Evolutionary conservation across 2,888 invertebrate species (phyloP).

Genomic region (Sphaeridia pumilis): DNA sequence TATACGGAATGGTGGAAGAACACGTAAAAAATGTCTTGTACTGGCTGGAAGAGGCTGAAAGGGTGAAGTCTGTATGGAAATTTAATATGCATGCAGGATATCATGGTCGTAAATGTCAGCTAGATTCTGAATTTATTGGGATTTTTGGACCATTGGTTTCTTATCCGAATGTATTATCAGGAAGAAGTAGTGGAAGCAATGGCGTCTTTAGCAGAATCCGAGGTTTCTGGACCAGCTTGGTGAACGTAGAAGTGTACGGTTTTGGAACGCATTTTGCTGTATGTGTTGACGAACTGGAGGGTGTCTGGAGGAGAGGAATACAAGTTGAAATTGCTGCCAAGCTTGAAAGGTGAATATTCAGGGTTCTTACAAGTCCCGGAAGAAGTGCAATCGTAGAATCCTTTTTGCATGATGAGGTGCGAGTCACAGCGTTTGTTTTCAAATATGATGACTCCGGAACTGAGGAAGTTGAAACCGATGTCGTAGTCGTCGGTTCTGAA

Average conservation of each 20-base stretch:
- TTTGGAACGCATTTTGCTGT: conserved; percentile 5
- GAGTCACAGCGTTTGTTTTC: conserved; percentile 2
- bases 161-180: too few relatives aligned
- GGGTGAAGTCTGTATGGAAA: too few relatives aligned
- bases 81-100: too few relatives aligned
- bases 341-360: background rate
- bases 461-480: conserved; percentile 10
- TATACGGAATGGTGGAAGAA: too few relatives aligned
- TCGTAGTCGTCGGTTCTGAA: conserved; percentile 9
- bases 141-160: too few relatives aligned
- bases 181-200: too few relatives aligned
- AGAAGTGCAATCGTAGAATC: conserved; percentile 3
- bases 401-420: conserved; percentile 4
- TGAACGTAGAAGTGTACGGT: conserved; percentile 1
- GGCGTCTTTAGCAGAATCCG: too few relatives aligned
- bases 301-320: background rate
- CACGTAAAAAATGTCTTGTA: too few relatives aligned
- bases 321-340: background rate
- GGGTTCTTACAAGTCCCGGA: conserved; percentile 5
- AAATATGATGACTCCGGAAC: background rate
- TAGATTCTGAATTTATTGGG: too few relatives aligned
- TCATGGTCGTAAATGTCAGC: too few relatives aligned
- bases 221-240: too few relatives aligned
- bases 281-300: conserved; percentile 5
- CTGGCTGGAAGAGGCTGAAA: too few relatives aligned